Base-by-base conservation (phyloP, 1,140 invertebrate species). In the Drosophila malerkotliana region DNA sequence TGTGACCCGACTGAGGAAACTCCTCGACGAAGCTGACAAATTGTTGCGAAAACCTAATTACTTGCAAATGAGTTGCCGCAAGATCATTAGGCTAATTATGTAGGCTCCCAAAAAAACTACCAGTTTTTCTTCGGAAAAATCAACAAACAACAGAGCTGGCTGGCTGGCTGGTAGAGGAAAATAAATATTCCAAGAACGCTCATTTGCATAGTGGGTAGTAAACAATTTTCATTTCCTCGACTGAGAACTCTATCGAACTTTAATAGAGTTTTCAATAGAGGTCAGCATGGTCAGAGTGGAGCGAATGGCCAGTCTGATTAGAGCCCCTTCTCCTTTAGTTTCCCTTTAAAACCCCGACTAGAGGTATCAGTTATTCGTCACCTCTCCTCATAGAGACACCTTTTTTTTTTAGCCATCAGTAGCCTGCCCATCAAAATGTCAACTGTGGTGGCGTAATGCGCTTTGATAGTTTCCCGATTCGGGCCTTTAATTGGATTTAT, bases 21-120 rank as follows among this genome's bases (percentile, higher is more conserved):
- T 53, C 39, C 41, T 1, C 18, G 18, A 9, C 32, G 1, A 7
- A 8, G 34, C 51, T 84, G 76, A 84, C 62, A 84, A 79, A 82
- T 78, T 78, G 79, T 67, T 60, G 59, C 41, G 63, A 53, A 64
- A 74, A 79, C 63, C 59, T 83, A 83, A 83, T 83, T 79, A 79
- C 66, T 76, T 72, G 73, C 67, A 77, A 77, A 81, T 79, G 77
- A 72, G 79, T 72, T 79, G 45, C 59, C 63, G 48, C 56, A 32
- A 63, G 62, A 72, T 75, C 71, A 78, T 78, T 78, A 60, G 41
- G 51, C 66, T 77, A 84, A 83, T 77, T 77, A 77, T 60, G 15
- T 10, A 51, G 26, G 24, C 26, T 14, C 18, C 7, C 7, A 32
- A 45, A 24, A n/a, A 12, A 75, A 45, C 63, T 37, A 39, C 28